Evolutionary conservation across 2,113 vertebrate species (phyloP), one percentile per base, ranked within the genome.

Genomic region (Aspidoscelis tigris): DNA sequence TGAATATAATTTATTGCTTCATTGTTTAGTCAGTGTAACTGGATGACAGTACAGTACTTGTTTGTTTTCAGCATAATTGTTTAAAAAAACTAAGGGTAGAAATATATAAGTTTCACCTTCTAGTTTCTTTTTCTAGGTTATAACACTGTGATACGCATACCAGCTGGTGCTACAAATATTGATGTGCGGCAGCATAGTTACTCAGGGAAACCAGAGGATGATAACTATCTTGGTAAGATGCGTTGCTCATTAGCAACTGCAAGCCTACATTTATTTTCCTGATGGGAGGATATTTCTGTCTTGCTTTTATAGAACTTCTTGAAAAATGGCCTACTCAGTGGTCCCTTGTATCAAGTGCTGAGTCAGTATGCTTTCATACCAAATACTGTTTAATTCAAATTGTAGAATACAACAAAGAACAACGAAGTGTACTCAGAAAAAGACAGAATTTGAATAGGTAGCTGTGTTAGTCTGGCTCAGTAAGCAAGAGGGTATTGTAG

Each of bases 111-210:
- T 64, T 86, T 91, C 86, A 89, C 81, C 78, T 91, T 89, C 75
- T 80, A 86, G 20, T 85, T 86, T 5, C 14, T 86, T 93, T 91
- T 86, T 85, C 44, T 89, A 99, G 99, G 99, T 88, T 99, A 99
- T 94, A 99, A 99, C 69, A 87, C 96, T 55, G 98, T 99, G 33
- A 98, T 99, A 87, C 97, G 96, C 87, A 99, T 99, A 93, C 99
- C 99, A 91, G 97, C 97, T 80, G 99, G 99, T 95, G 98, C 99
- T 93, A 99, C 99, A 85, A 99, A 97, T 89, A 97, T 99, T 83
- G 98, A 99, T 84, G 98, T 99, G 88, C 97, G 97, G 85, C 99
- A 99, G 95, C 98, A 98, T 96, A 99, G 99, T 93, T 97, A 97
- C 97, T 99, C 98, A 96, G 98, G 98, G 95, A 98, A 97, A 90